Percentiles rank a stretch among this genome's conserved stretches.
These are phyloP conservation scores for Telmatochromis sp. DNA, from an alignment of 2,113 vertebrate genomes.

Conservation along the genomic window DNA sequence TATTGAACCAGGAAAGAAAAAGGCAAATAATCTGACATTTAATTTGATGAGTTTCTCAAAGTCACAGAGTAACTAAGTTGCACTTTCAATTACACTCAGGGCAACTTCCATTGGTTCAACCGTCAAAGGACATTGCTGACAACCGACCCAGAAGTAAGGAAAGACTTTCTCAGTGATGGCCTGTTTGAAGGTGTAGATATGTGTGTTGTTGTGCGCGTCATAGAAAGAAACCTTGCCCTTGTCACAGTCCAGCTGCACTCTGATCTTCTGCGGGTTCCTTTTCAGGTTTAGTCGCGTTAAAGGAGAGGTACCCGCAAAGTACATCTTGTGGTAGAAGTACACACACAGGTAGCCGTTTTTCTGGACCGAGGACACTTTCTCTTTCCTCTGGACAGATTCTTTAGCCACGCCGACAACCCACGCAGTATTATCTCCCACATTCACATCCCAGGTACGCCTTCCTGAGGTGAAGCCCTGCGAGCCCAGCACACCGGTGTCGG, in stretches of 20 bases:
- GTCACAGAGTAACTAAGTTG: not conserved
- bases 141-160: conserved; percentile 68
- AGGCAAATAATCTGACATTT: not conserved
- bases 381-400: conserved; percentile 47
- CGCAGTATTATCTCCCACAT: conserved; percentile 54
- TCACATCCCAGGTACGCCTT: conserved; percentile 55
- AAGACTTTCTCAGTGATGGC: conserved; percentile 48
- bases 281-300: conserved; percentile 47
- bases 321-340: conserved; percentile 67
- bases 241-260: conserved; percentile 62
- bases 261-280: conserved; percentile 36
- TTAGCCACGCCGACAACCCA: conserved; percentile 66
- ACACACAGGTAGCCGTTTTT: conserved; percentile 63
- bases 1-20: not conserved
- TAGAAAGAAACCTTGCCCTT: conserved; percentile 52
- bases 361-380: conserved; percentile 55
- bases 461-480: conserved; percentile 43
- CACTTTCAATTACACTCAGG: not conserved
- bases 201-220: conserved; percentile 5
- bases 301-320: conserved; percentile 65
- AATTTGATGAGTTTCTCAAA: not conserved
- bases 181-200: conserved; percentile 67
- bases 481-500: conserved; percentile 56
- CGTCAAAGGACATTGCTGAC: conserved; percentile 44
- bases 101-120: conserved; percentile 37